Evolutionary conservation across 2,113 vertebrate species (phyloP), one percentile per base, ranked within the genome.

Genomic region (Ellobius talpinus): DNA sequence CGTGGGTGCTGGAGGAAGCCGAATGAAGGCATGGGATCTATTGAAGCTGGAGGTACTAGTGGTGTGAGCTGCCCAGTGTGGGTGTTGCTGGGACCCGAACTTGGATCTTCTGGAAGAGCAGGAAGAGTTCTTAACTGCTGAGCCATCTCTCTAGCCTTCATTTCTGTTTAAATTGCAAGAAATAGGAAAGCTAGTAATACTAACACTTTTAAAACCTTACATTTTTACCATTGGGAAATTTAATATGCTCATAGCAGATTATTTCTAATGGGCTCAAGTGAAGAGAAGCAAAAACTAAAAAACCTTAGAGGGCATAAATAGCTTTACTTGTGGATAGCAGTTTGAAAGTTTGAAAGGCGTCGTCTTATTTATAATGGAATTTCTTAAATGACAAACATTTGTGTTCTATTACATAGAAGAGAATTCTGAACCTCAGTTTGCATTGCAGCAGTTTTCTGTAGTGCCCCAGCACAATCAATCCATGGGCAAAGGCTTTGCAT

Each of bases 211-310:
- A 4, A 63, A 66, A 89, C 45, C 52, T 95, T 29, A 88, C 5
- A 11, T 82, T 90, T 85, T 88, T 78, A 76, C 47, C 78, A 31
- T 89, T 91, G 76, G 79, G 61, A 96, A 96, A 89, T 45, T 55
- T 58, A 45, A 50, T 86, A 95, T 31, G 90, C 55, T 93, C 23
- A 36, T 63, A 90, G 65, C 73, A 93, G 23, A 78, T 95, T 97
- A 70, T 93, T 92, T 95, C 42, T 94, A 52, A 89, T 76, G 52
- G 78, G 14, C 39, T 89, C 61, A 93, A 94, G 21, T 50, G 14
- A 90, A 87, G 66, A 66, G 23, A 95, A 50, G 29, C 21, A 86
- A 88, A 96, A 85, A 76, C 14, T 47, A 52, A 91, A n/a, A 94
- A 89, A 70, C 11, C 9, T 85, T 8, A 70, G 65, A 82, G 93